These are phyloP conservation scores for Aphodius granarius DNA, from an alignment of 2,888 invertebrate genomes.

Conservation along the genomic window DNA sequence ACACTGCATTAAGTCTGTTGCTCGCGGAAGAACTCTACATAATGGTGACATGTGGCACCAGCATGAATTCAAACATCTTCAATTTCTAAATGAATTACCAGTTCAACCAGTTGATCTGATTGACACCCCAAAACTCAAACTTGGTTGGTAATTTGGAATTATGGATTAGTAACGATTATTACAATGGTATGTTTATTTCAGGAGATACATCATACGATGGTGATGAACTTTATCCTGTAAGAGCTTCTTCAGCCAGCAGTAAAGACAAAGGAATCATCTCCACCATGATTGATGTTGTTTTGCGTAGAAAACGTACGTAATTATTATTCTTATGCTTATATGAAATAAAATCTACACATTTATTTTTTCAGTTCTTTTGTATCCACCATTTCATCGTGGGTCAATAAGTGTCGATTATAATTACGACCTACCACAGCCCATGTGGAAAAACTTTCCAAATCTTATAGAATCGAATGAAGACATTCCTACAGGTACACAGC, in stretches of 20 bases:
- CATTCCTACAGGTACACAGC: not conserved
- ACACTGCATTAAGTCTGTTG: not conserved
- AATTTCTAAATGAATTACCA: not conserved
- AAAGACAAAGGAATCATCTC: not conserved
- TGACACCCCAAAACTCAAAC: too few species aligned
- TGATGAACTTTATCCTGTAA: not conserved
- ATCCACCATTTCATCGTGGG: not conserved
- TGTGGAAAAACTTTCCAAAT: not conserved
- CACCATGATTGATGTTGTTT: not conserved
- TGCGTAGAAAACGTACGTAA: not conserved
- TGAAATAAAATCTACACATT: not conserved
- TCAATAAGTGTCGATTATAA: not conserved
- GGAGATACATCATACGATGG: not conserved
- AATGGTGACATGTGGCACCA: not conserved
- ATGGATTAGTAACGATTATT: not conserved
- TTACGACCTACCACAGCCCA: not conserved
- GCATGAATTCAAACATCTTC: not conserved
- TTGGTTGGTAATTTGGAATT: not conserved
- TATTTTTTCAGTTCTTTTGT: not conserved
- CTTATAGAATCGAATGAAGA: not conserved
- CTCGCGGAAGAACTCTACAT: not conserved
- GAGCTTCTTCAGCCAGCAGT: not conserved
- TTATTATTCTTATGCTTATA: not conserved
- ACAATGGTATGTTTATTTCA: not conserved
- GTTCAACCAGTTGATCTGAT: too few species aligned